Conservation (phyloP, 2,888 invertebrate genomes). For the Apodemia hepburni region DNA sequence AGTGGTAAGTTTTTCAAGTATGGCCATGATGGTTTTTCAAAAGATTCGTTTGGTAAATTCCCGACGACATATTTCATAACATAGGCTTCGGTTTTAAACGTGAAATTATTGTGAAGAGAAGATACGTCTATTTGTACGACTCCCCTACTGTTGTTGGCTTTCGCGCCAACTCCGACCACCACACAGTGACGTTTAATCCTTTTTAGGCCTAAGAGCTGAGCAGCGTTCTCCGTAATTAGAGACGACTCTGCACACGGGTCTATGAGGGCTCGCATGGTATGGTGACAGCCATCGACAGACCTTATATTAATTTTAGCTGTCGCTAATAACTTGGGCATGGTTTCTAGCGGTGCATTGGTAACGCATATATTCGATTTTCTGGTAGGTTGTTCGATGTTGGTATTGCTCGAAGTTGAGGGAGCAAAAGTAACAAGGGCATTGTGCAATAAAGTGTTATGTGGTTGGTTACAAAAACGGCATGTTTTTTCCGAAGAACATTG, state of each 20-base stretch:
- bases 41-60: constrained; percentile 13
- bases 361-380: neutral
- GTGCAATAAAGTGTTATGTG: neutral
- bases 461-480: neutral
- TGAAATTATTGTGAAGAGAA: constrained; percentile 13
- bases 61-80: constrained; percentile 16
- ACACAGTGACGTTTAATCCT: too few relatives aligned
- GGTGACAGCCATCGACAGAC: neutral
- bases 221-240: constrained; percentile 12
- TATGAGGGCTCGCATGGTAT: constrained; percentile 9
- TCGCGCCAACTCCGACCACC: neutral
- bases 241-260: constrained; percentile 4
- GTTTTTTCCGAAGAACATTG: neutral
- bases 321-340: constrained; percentile 4
- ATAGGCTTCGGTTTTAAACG: constrained; percentile 13
- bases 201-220: neutral
- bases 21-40: constrained; percentile 19
- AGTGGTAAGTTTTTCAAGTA: constrained; percentile 11
- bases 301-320: constrained; percentile 12
- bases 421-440: constrained; percentile 2
- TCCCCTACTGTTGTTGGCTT: constrained; percentile 17
- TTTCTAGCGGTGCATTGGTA: neutral
- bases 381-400: neutral
- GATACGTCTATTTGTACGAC: constrained; percentile 15
- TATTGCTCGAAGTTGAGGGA: neutral